Evolutionary conservation across 2,797 vertebrate genomes (phyloP).

Genomic region (Thaleichthys pacificus): DNA sequence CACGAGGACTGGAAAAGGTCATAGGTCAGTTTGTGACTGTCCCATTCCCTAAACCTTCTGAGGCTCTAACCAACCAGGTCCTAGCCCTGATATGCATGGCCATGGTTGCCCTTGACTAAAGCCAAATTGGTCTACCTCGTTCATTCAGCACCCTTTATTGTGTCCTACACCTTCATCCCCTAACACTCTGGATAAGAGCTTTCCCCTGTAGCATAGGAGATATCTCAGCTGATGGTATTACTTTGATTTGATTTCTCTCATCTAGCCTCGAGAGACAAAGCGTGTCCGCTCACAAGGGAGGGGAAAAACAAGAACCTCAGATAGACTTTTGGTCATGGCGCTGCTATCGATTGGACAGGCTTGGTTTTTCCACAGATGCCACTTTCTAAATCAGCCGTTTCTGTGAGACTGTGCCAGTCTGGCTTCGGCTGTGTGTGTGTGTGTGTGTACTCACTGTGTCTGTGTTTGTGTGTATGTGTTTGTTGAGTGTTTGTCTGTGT

Average conservation of each 20-base stretch:
- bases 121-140: no score
- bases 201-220: no score
- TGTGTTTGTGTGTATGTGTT: not conserved
- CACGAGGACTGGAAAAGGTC: no score
- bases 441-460: not conserved
- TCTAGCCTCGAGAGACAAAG: not conserved
- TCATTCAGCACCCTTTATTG: no score
- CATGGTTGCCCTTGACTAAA: not conserved
- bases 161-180: no score
- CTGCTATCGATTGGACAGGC: not conserved
- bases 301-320: not conserved
- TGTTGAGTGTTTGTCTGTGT: not conserved
- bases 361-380: not conserved
- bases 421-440: not conserved
- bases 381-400: not conserved
- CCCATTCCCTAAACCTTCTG: no score
- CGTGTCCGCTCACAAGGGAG: not conserved
- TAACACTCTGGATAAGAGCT: no score
- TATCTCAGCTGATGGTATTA: no score
- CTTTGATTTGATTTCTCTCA: constrained; percentile 4
- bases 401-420: not conserved
- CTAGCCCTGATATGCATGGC: not conserved
- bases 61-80: no score
- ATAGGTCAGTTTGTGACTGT: no score
- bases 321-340: not conserved